phyloP scores from a whole-genome alignment of 2,888 invertebrate genomes.

The Diadegma fenestrale region DNA sequence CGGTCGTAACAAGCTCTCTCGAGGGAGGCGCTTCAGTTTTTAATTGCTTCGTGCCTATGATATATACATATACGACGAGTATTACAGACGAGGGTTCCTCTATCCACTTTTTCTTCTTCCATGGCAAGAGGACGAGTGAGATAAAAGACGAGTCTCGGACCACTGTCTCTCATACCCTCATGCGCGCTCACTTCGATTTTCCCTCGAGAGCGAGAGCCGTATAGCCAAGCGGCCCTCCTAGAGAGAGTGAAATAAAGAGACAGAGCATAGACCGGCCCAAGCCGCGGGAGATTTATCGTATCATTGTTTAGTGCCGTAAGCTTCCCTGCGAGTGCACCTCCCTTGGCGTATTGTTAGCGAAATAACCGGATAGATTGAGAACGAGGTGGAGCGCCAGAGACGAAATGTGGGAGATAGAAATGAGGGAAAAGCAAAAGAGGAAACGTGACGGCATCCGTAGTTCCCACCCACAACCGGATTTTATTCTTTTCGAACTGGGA shows the following conservation, averaged over 20 bases:
- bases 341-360: slow-evolving; percentile 68
- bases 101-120: slow-evolving; percentile 34
- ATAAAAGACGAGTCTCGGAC: slow-evolving; percentile 50
- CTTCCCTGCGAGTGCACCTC: slow-evolving; percentile 71
- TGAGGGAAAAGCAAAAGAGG: slow-evolving; percentile 30
- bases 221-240: slow-evolving; percentile 32
- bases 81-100: slow-evolving; percentile 26
- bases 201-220: slow-evolving; percentile 58
- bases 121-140: slow-evolving; percentile 38
- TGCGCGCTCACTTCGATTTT: slow-evolving; percentile 64
- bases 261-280: slow-evolving; percentile 70
- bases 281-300: slow-evolving; percentile 81
- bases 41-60: slow-evolving; percentile 73
- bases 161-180: slow-evolving; percentile 42
- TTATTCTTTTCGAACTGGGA: slow-evolving; percentile 55
- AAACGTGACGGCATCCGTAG: slow-evolving; percentile 55
- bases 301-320: slow-evolving; percentile 81
- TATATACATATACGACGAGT: slow-evolving; percentile 49
- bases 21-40: slow-evolving; percentile 75
- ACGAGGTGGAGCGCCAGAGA: slow-evolving; percentile 54
- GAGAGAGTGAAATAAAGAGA: slow-evolving; percentile 72
- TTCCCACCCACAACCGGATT: slow-evolving; percentile 38
- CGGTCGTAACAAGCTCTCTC: slow-evolving; percentile 81
- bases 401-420: slow-evolving; percentile 25
- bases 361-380: slow-evolving; percentile 67